Evolutionary conservation across 2,888 invertebrate species (phyloP), one percentile per base, ranked within the genome.

Genomic region (Blastobasis lacticolella): DNA sequence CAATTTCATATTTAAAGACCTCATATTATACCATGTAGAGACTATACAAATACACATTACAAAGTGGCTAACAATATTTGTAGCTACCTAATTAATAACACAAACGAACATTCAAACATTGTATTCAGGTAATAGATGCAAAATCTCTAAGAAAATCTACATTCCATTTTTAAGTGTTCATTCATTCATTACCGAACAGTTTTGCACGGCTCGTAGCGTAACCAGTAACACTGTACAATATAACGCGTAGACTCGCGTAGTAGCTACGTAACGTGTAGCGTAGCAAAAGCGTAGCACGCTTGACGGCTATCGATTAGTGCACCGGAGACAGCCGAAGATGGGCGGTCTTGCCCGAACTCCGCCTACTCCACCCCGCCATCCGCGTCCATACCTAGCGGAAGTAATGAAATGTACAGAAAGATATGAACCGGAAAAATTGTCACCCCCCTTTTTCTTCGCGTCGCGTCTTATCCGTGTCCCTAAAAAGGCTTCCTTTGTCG

Each of bases 371-470:
- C 23, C 23, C 23, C 23, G 23, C 23, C 2, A 23, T 57, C 67
- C 61, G 61, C 73, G 75, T 80, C 77, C 84, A 82, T 75, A 78
- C 78, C 77, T 76, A 78, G 80, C 85, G 86, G 86, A 86, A 85
- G 83, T 83, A 88, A 87, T 85, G 86, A 85, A 87, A 86, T 85
- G 85, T 86, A 85, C 78, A 79, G 77, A 83, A 78, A 79, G 79
- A 85, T 86, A 84, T 86, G 86, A 86, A 84, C 83, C 85, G 86
- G 83, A 87, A 85, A 86, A 87, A 86, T 80, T 79, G 82, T 80
- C 84, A 82, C 76, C 77, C 75, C 81, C 80, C 67, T 80, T 83
- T 83, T 85, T 81, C 80, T 78, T 79, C 75, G 70, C 76, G 75
- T 76, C 75, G 69, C 73, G 70, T 77, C 74, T 77, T 81, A 78